Conservation (phyloP, 2,888 invertebrate genomes). For the Eupithecia tripunctaria region DNA sequence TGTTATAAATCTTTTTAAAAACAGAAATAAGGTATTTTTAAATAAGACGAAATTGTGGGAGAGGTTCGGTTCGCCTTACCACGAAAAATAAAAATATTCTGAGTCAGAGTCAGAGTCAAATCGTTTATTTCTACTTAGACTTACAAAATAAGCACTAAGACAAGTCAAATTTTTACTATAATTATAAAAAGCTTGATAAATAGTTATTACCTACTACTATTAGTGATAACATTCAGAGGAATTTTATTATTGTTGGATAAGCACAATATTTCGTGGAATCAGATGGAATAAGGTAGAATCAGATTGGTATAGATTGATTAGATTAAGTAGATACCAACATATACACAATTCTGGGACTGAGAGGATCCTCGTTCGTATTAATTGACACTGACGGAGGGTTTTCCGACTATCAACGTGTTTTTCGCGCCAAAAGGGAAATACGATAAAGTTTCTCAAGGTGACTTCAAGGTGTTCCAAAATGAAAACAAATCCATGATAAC, state of each 20-base stretch:
- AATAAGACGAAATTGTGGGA: background rate
- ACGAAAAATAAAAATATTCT: too few relatives aligned
- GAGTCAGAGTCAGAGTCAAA: too few relatives aligned
- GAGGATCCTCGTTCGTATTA: conserved; percentile 51
- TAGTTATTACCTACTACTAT: too few relatives aligned
- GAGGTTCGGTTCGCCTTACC: too few relatives aligned
- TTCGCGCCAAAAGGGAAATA: conserved; percentile 50
- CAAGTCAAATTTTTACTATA: too few relatives aligned
- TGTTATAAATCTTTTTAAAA: background rate
- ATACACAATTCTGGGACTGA: conserved; percentile 2
- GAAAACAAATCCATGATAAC: background rate
- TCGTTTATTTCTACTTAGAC: too few relatives aligned
- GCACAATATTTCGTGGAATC: background rate
- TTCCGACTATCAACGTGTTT: conserved; percentile 45
- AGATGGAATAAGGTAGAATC: background rate
- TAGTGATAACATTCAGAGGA: background rate
- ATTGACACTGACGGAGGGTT: conserved; percentile 77
- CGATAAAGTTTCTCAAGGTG: conserved; percentile 23
- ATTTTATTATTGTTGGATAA: background rate
- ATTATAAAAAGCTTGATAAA: too few relatives aligned
- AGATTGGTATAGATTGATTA: background rate
- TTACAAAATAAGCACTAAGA: too few relatives aligned
- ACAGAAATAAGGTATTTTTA: background rate
- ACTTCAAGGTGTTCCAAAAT: background rate
- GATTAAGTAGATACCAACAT: conserved; percentile 2